phyloP scores from a whole-genome alignment of 2,113 vertebrate species.

The Urocynchramus pylzowi region DNA sequence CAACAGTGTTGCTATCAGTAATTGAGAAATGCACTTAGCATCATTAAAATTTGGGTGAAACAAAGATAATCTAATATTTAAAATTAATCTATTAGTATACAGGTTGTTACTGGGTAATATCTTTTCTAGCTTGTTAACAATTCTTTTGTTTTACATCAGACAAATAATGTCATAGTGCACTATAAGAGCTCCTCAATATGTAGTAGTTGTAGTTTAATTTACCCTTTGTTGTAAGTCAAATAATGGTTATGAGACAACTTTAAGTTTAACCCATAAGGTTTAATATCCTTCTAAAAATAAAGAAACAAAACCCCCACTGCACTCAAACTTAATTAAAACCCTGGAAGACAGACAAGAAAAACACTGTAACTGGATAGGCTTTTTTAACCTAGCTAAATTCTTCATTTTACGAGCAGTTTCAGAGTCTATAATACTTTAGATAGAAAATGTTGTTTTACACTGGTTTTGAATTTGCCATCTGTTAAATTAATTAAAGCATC shows the following conservation, averaged over 20 bases:
- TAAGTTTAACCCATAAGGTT: neutral
- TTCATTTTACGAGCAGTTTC: neutral
- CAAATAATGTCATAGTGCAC: accelerated
- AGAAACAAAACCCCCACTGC: neutral
- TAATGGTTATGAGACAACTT: neutral
- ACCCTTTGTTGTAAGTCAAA: neutral
- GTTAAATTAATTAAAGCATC: conserved; percentile 12
- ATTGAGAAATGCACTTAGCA: neutral
- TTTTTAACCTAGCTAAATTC: neutral
- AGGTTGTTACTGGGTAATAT: neutral
- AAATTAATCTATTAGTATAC: neutral
- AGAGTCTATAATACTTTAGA: neutral
- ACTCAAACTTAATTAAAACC: conserved; percentile 16
- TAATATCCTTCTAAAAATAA: conserved; percentile 22
- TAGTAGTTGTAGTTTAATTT: neutral
- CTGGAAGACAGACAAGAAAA: neutral
- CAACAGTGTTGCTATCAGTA: neutral
- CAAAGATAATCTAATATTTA: neutral
- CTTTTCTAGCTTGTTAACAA: neutral
- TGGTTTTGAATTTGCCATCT: conserved; percentile 22
- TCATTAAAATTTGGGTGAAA: neutral
- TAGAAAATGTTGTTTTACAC: neutral
- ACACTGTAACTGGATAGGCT: neutral
- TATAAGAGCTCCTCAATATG: neutral
- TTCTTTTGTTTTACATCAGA: neutral